Conservation (phyloP, 1,140 invertebrate species). For the Nephila pilipes region DNA sequence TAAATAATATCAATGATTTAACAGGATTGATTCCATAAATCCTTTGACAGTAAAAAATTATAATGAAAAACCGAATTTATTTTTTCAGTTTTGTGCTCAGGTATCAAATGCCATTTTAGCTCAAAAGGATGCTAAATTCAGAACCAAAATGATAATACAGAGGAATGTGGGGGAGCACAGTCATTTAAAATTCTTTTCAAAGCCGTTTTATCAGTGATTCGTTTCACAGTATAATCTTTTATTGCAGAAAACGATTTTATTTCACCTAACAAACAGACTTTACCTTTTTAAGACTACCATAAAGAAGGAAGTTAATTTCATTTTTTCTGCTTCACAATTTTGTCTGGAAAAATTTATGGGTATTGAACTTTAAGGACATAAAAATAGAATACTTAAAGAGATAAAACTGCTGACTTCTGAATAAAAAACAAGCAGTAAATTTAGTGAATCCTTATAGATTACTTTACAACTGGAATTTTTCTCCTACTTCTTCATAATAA, state of each 20-base stretch:
- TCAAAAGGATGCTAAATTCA: background rate
- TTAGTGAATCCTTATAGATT: background rate
- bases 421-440: constrained; percentile 23
- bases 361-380: background rate
- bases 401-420: constrained; percentile 21
- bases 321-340: background rate
- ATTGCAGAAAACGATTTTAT: background rate
- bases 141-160: background rate
- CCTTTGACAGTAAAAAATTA: too few species aligned
- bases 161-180: background rate
- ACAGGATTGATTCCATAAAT: too few species aligned
- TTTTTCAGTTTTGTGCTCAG: too few species aligned
- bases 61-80: too few species aligned
- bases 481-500: background rate
- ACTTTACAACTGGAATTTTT: background rate
- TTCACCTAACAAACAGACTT: background rate
- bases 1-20: too few species aligned
- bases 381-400: background rate
- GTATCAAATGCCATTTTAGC: too few species aligned
- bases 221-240: background rate
- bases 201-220: background rate
- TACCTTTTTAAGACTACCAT: background rate
- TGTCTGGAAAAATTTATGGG: constrained; percentile 4
- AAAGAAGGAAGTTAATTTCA: constrained; percentile 1
- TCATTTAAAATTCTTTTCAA: constrained; percentile 9